Conservation (phyloP, 2,888 invertebrate species). For the Leptinotarsa haldemani region DNA sequence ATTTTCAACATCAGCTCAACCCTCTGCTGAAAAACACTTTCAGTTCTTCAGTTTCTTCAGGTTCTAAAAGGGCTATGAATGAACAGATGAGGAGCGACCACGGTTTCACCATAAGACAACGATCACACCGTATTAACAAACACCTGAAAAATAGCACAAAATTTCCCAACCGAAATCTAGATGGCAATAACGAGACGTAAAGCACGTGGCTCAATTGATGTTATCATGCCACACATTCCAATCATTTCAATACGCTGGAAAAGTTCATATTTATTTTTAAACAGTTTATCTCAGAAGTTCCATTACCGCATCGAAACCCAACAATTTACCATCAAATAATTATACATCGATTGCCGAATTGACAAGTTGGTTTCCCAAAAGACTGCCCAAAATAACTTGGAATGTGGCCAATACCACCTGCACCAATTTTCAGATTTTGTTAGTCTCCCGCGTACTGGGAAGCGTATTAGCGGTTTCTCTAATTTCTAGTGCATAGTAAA, state of each 20-base stretch:
- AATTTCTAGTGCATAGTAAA: slow-evolving; percentile 16
- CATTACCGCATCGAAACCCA: not conserved
- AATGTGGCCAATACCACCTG: slow-evolving; percentile 56
- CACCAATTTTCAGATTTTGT: slow-evolving; percentile 45
- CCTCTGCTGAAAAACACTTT: too few relatives aligned
- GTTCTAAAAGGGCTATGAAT: too few relatives aligned
- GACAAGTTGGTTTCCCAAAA: slow-evolving; percentile 31
- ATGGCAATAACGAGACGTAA: not conserved
- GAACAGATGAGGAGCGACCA: too few relatives aligned
- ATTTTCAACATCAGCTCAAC: too few relatives aligned
- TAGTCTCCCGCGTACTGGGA: slow-evolving; percentile 45
- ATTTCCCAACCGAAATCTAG: too few relatives aligned
- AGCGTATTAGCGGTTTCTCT: slow-evolving; percentile 26
- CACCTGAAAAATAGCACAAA: too few relatives aligned
- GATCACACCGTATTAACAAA: too few relatives aligned
- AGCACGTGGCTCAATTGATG: slow-evolving; percentile 9
- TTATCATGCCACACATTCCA: slow-evolving; percentile 7
- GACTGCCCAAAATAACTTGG: slow-evolving; percentile 56
- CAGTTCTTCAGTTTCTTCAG: too few relatives aligned
- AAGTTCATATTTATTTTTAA: slow-evolving; percentile 1
- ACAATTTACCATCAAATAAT: slow-evolving; percentile 48
- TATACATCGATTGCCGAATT: slow-evolving; percentile 52
- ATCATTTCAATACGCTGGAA: not conserved
- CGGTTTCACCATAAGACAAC: too few relatives aligned
- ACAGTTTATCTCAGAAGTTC: not conserved